phyloP scores from a whole-genome alignment of 2,888 invertebrate species.

The Acrobasis repandana region DNA sequence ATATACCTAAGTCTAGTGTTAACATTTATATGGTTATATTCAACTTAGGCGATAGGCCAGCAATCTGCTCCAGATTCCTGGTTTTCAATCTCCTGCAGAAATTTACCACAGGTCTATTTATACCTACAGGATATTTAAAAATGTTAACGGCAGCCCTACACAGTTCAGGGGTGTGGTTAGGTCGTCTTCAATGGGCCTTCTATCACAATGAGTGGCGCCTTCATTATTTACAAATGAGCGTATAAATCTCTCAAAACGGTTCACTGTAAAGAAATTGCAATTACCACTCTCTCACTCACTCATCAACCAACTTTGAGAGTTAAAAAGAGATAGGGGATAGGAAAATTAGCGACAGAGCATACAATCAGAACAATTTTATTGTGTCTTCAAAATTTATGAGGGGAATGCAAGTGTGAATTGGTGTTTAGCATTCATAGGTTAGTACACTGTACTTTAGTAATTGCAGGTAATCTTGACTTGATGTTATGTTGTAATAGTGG shows the following conservation, averaged over 20 bases:
- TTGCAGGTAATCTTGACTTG: not conserved
- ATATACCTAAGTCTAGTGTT: too few relatives aligned
- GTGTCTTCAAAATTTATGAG: conserved; percentile 57
- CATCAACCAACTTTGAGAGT: conserved; percentile 7
- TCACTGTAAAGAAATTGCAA: conserved; percentile 55
- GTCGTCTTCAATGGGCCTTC: conserved; percentile 70
- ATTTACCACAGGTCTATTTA: too few relatives aligned
- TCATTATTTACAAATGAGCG: conserved; percentile 78
- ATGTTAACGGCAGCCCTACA: conserved; percentile 51
- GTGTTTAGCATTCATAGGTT: conserved; percentile 31
- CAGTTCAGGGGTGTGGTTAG: conserved; percentile 52
- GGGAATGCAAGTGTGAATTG: conserved; percentile 36
- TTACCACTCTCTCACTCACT: conserved; percentile 34
- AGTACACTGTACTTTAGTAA: not conserved
- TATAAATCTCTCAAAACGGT: conserved; percentile 73
- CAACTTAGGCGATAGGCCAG: too few relatives aligned
- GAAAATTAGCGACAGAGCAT: conserved; percentile 37
- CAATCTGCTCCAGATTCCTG: too few relatives aligned
- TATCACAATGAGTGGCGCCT: conserved; percentile 80
- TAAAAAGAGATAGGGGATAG: conserved; percentile 31
- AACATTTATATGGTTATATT: too few relatives aligned
- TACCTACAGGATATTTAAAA: too few relatives aligned
- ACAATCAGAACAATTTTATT: conserved; percentile 40
- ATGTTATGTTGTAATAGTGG: not conserved
- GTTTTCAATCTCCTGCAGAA: too few relatives aligned